Percentiles rank a stretch among this genome's conserved stretches.
Conservation (phyloP, 2,113 vertebrate species). For the Apteryx owenii region DNA sequence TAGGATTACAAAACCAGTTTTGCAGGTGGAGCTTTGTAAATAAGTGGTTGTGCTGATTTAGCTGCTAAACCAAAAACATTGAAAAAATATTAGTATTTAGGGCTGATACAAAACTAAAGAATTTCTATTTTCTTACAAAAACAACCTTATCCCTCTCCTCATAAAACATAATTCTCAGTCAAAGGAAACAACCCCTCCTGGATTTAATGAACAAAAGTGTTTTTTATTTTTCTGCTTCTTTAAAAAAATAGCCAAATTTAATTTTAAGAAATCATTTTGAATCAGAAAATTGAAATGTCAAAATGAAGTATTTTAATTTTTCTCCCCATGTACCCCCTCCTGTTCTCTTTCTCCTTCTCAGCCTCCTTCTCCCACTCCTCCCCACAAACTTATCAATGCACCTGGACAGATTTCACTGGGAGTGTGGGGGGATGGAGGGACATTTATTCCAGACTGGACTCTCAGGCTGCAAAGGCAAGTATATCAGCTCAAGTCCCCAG, state of each 20-base stretch:
- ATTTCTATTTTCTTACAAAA: neutral
- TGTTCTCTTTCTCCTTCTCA: neutral
- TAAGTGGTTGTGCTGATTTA: neutral
- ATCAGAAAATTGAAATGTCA: neutral
- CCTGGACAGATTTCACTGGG: neutral
- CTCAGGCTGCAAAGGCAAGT: neutral
- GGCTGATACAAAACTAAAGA: neutral
- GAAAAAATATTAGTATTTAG: neutral
- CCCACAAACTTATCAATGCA: neutral
- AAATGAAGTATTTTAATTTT: neutral
- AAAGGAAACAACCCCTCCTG: neutral
- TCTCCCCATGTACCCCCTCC: rapidly evolving
- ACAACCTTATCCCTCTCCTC: neutral
- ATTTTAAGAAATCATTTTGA: neutral
- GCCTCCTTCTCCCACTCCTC: neutral
- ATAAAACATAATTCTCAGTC: neutral
- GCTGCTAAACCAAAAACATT: neutral
- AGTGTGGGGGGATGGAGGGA: neutral
- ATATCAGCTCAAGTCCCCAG: neutral
- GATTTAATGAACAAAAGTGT: rapidly evolving
- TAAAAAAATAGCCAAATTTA: neutral
- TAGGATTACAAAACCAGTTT: neutral
- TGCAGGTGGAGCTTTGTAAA: neutral
- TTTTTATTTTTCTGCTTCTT: neutral
- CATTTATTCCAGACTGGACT: neutral